Percentiles rank a stretch among this genome's conserved stretches.
These are phyloP conservation scores for Idaea dimidiata DNA, from an alignment of 2,888 invertebrate species.

Conservation along the genomic window DNA sequence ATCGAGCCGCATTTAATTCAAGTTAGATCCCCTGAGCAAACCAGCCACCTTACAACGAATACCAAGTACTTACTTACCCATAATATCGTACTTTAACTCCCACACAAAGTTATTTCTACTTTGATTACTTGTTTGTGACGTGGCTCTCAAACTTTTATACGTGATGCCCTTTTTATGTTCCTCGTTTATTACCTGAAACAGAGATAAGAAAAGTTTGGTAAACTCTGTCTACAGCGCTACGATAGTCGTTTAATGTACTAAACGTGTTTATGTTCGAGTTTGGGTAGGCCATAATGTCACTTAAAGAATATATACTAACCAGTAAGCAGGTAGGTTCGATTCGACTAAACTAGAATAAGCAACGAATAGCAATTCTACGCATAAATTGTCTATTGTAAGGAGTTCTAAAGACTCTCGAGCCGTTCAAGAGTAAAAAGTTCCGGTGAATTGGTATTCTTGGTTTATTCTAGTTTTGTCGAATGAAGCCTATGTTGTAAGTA, in stretches of 20 bases:
- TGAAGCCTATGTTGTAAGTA: no score
- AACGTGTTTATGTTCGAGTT: background rate
- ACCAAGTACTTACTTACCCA: background rate
- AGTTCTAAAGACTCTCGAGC: no score
- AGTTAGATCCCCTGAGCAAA: background rate
- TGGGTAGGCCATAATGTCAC: background rate
- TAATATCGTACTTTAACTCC: background rate
- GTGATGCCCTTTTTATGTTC: slow-evolving; percentile 3
- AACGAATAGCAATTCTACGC: no score
- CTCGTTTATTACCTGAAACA: slow-evolving; percentile 18
- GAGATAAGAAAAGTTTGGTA: slow-evolving; percentile 10
- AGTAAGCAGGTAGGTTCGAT: background rate
- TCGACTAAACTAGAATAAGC: no score
- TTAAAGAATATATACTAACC: background rate
- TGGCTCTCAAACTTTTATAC: slow-evolving; percentile 3
- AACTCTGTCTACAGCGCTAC: background rate
- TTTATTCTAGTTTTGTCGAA: no score
- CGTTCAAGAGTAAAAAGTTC: no score
- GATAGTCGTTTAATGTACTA: no score
- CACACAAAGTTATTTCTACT: slow-evolving; percentile 15
- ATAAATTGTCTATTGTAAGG: no score
- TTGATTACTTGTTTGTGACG: slow-evolving; percentile 15
- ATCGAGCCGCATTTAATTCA: background rate
- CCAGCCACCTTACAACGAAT: background rate
- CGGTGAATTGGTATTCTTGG: no score